phyloP scores from a whole-genome alignment of 2,888 invertebrate genomes.

The Sisyra terminalis region DNA sequence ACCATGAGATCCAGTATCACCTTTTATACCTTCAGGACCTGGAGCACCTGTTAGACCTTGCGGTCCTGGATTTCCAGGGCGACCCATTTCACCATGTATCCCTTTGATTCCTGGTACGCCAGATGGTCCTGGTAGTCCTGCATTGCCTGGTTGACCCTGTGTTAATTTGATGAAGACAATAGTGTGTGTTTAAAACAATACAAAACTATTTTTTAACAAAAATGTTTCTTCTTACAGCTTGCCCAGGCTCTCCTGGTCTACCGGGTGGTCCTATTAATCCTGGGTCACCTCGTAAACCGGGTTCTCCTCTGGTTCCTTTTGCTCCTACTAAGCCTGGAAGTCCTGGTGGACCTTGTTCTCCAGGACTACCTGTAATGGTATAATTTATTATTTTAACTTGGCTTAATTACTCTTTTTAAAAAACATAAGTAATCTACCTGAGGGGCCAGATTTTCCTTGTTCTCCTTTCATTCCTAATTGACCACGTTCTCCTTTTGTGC shows the following conservation, averaged over 20 bases:
- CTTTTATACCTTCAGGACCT: constrained; percentile 58
- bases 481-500: constrained; percentile 59
- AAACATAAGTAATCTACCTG: constrained; percentile 32
- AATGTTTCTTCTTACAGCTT: constrained; percentile 42
- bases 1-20: constrained; percentile 54
- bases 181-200: too few relatives aligned
- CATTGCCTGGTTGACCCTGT: constrained; percentile 54
- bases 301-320: constrained; percentile 60
- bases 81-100: constrained; percentile 47
- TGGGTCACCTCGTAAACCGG: constrained; percentile 56
- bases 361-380: constrained; percentile 41
- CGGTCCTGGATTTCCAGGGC: constrained; percentile 46
- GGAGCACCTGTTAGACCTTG: constrained; percentile 53
- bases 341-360: constrained; percentile 46
- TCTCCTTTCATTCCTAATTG: constrained; percentile 52
- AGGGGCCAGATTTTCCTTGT: constrained; percentile 47
- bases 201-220: too few relatives aligned
- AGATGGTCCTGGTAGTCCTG: constrained; percentile 48
- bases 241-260: constrained; percentile 57
- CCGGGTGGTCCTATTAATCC: constrained; percentile 65
- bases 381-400: constrained; percentile 2
- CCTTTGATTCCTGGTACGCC: constrained; percentile 58
- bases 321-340: constrained; percentile 43
- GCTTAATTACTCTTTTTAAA: too few relatives aligned
- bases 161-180: too few relatives aligned